Conservation (phyloP, 2,888 invertebrate species). For the Lepidonotus clava region DNA sequence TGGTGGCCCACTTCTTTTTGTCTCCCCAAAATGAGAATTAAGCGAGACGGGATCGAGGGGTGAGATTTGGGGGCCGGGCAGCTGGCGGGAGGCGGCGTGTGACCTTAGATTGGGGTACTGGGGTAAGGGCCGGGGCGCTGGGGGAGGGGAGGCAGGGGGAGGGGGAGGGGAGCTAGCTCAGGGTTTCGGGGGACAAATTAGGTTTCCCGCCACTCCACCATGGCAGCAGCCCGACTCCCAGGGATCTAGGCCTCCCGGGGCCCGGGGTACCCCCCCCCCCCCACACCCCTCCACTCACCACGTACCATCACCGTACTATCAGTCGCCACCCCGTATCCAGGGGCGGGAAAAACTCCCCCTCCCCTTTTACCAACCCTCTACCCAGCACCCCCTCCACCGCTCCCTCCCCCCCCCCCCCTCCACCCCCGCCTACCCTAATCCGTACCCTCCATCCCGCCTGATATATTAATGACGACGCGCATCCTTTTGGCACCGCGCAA, state of each 20-base stretch:
- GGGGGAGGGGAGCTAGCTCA: not conserved
- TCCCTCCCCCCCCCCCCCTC: not conserved
- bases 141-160: not conserved
- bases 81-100: not conserved
- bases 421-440: not conserved
- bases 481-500: not conserved
- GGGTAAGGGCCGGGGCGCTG: not conserved
- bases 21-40: not conserved
- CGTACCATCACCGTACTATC: not conserved
- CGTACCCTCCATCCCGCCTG: not conserved
- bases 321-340: conserved; percentile 6
- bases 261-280: conserved; percentile 50
- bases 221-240: conserved; percentile 34
- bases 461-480: not conserved
- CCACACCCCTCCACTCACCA: not conserved
- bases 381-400: not conserved
- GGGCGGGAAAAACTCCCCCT: conserved; percentile 41
- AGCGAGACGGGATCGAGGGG: not conserved
- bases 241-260: conserved; percentile 32
- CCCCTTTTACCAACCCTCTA: not conserved
- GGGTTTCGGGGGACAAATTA: conserved; percentile 35
- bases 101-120: conserved; percentile 15
- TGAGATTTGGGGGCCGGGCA: not conserved
- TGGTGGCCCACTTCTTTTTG: conserved; percentile 22
- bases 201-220: conserved; percentile 30